phyloP scores from a whole-genome alignment of 2,113 vertebrate species.

The Scomber colias region DNA sequence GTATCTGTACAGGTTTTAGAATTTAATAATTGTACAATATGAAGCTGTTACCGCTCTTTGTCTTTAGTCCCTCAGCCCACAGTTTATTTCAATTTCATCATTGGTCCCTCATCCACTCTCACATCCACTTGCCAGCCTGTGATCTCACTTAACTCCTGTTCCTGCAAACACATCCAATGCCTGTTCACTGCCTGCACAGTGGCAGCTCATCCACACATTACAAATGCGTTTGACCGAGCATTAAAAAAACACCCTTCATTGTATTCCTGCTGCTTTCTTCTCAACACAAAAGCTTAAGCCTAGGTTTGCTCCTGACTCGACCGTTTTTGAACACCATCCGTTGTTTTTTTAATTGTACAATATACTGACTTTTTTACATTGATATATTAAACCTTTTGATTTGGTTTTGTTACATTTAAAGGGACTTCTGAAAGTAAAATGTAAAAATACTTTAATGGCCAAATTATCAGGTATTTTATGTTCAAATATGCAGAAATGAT shows the following conservation, averaged over 20 bases:
- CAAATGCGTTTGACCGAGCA: slow-evolving; percentile 61
- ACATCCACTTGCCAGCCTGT: slow-evolving; percentile 30
- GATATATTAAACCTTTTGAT: not conserved
- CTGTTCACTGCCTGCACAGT: slow-evolving; percentile 44
- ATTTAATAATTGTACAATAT: not conserved
- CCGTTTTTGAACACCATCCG: not conserved
- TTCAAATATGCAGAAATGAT: too few species aligned
- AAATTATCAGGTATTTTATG: too few species aligned
- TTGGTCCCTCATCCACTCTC: slow-evolving; percentile 39
- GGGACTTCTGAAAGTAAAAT: not conserved
- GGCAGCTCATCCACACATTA: slow-evolving; percentile 61
- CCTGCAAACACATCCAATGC: slow-evolving; percentile 48
- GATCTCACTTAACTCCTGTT: slow-evolving; percentile 49
- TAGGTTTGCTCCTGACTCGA: not conserved
- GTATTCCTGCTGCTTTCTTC: not conserved
- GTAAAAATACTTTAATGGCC: not conserved
- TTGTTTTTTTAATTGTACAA: not conserved
- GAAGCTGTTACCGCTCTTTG: not conserved
- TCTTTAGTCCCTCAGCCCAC: not conserved
- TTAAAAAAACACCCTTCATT: slow-evolving; percentile 32
- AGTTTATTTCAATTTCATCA: slow-evolving; percentile 4
- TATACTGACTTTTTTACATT: not conserved
- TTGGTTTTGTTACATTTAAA: not conserved
- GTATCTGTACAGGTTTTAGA: not conserved
- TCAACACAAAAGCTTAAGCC: not conserved